phyloP scores from a whole-genome alignment of 92 coral and sea anemone genomes.

The Actinernus sp. region DNA sequence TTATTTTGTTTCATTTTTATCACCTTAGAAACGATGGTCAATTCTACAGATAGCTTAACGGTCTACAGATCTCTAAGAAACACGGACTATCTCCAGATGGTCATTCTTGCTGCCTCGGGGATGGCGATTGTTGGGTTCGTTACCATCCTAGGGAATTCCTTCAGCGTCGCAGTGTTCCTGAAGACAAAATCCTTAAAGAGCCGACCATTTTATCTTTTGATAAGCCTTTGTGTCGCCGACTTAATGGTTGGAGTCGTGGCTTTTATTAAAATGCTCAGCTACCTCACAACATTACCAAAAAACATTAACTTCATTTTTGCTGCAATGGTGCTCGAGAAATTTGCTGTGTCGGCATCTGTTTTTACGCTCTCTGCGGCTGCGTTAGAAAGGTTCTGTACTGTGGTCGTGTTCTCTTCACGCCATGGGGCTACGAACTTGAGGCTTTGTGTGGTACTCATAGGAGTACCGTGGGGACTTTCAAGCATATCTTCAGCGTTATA shows the following conservation, averaged over 20 bases:
- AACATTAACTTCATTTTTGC: not conserved
- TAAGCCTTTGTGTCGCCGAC: not conserved
- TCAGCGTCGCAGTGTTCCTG: not conserved
- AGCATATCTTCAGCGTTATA: not conserved
- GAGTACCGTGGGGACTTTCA: not conserved
- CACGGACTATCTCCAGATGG: too few relatives aligned
- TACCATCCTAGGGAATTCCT: not conserved
- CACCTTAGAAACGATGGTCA: too few relatives aligned
- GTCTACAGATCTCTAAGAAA: too few relatives aligned
- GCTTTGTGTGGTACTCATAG: not conserved
- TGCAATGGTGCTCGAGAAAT: not conserved
- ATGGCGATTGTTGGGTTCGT: not conserved
- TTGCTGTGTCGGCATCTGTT: not conserved
- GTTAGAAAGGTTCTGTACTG: not conserved
- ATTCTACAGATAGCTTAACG: too few relatives aligned
- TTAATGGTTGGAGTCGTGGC: not conserved
- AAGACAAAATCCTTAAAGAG: not conserved
- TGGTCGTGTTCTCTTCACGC: not conserved
- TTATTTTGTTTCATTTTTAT: too few relatives aligned
- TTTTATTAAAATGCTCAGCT: too few relatives aligned
- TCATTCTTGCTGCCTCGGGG: not conserved
- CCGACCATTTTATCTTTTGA: not conserved
- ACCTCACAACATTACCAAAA: not conserved
- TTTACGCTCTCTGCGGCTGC: not conserved
- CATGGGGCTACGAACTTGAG: not conserved